phyloP scores from a whole-genome alignment of 2,113 vertebrate genomes.

The Prionailurus viverrinus region DNA sequence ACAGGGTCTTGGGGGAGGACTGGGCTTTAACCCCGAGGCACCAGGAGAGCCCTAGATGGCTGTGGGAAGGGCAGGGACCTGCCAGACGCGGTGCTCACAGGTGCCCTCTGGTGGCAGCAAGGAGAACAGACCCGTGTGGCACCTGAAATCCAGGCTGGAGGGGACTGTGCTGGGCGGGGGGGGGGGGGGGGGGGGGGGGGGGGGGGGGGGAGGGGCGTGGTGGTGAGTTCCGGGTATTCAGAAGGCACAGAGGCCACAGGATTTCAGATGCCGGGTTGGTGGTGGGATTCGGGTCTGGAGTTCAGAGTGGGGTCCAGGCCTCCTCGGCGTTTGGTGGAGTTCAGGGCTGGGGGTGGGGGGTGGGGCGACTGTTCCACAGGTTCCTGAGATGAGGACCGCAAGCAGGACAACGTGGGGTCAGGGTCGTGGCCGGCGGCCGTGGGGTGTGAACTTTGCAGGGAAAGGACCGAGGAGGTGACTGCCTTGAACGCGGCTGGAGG shows the following conservation, averaged over 20 bases:
- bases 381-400: not conserved
- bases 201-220: not conserved
- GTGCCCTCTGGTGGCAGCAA: not conserved
- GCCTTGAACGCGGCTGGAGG: not conserved
- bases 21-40: not conserved
- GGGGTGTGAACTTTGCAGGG: not conserved
- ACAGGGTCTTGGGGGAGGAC: not conserved
- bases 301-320: not conserved
- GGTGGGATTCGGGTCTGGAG: not conserved
- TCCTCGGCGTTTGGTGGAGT: not conserved
- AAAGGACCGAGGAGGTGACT: not conserved
- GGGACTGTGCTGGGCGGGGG: not conserved
- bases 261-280: too few relatives aligned
- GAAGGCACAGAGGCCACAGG: not conserved
- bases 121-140: not conserved
- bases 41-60: not conserved
- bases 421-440: accelerated
- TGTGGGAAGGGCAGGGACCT: not conserved
- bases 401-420: not conserved
- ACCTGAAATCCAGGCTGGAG: accelerated
- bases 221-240: too few relatives aligned
- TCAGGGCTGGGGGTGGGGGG: not conserved
- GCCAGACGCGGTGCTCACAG: not conserved
- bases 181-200: too few relatives aligned
- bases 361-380: not conserved